phyloP scores from a whole-genome alignment of 2,113 vertebrate species.

The Manacus vitellinus region DNA sequence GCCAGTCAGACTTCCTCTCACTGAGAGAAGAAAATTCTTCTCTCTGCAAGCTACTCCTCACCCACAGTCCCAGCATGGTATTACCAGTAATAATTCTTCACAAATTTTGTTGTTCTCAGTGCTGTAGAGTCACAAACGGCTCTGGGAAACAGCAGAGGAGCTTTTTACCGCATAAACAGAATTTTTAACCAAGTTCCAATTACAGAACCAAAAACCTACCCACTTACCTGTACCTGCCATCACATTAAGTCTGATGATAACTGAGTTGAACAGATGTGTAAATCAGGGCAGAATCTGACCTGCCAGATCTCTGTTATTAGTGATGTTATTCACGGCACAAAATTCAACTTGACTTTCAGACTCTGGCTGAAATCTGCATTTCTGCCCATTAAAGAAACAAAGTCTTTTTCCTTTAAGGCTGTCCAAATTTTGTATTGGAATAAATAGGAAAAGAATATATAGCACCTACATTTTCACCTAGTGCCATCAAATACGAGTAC shows the following conservation, averaged over 20 bases:
- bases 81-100: not conserved
- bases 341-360: not conserved
- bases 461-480: not conserved
- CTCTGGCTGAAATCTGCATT: not conserved
- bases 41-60: not conserved
- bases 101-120: not conserved
- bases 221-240: not conserved
- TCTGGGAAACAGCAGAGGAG: not conserved
- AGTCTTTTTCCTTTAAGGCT: not conserved
- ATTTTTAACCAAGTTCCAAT: not conserved
- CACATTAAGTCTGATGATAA: not conserved
- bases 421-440: not conserved
- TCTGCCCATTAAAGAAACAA: not conserved
- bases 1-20: not conserved
- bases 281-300: not conserved
- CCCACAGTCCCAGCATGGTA: not conserved
- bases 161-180: not conserved
- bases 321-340: not conserved
- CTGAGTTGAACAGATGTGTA: not conserved
- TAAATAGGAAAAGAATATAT: not conserved
- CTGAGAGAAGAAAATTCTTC: not conserved
- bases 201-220: not conserved
- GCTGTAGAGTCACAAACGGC: not conserved
- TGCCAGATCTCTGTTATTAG: not conserved
- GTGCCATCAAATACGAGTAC: not conserved